Evolutionary conservation across 1,140 invertebrate genomes (phyloP).

Genomic region (Pteromalus puparum): DNA sequence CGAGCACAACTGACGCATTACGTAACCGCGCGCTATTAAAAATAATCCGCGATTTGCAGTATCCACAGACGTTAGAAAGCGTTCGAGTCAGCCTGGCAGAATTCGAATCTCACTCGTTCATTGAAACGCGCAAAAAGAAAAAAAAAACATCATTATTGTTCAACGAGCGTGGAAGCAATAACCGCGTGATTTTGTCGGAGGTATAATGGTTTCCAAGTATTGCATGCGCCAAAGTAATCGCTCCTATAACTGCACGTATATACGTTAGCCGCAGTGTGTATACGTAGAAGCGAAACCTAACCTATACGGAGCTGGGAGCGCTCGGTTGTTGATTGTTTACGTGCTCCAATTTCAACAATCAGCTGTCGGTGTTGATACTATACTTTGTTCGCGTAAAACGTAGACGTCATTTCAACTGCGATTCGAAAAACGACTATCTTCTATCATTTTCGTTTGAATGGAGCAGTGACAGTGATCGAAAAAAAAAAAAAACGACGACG

Average conservation of each 20-base stretch:
- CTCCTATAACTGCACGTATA: background rate
- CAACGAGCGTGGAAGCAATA: background rate
- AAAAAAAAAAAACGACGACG: background rate
- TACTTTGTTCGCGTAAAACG: background rate
- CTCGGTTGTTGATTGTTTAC: conserved; percentile 39
- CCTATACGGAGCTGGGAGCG: conserved; percentile 3
- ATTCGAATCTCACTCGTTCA: background rate
- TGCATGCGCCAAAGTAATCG: background rate
- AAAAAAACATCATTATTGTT: background rate
- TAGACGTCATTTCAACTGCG: background rate
- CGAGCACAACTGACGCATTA: background rate
- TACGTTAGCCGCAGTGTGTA: background rate
- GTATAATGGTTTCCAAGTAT: background rate
- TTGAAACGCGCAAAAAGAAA: background rate
- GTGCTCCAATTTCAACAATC: background rate
- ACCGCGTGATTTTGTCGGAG: background rate
- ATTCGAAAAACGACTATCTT: too few relatives aligned
- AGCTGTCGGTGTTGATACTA: background rate
- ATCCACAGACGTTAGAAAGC: background rate
- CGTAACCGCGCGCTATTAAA: background rate
- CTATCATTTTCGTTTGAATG: too few relatives aligned
- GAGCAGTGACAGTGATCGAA: too few relatives aligned
- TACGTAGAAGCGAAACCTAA: conserved; percentile 29
- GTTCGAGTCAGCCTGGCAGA: background rate
- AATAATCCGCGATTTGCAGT: background rate